phyloP scores from a whole-genome alignment of 2,113 vertebrate genomes.

The Podarcis muralis region DNA sequence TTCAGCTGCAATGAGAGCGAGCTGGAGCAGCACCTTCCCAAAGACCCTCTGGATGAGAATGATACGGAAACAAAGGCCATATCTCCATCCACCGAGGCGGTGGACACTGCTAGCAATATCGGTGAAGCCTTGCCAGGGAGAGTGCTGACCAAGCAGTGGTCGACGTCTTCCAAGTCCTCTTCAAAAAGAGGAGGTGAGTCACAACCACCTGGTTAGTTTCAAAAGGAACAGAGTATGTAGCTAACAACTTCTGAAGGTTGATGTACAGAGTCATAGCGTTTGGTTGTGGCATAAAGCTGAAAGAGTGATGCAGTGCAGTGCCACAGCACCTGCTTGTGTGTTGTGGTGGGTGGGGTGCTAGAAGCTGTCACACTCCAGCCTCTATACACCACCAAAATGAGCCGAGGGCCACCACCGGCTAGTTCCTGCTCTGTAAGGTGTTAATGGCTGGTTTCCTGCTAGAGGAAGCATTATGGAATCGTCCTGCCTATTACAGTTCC shows the following conservation, averaged over 20 bases:
- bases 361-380: not conserved
- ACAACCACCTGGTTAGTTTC: not conserved
- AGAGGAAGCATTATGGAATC: not conserved
- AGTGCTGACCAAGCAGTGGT: constrained; percentile 96
- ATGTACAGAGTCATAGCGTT: too few species aligned
- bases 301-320: not conserved
- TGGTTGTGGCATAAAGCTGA: not conserved
- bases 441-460: not conserved
- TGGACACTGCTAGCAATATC: constrained; percentile 67
- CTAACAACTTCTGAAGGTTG: not conserved
- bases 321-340: too few species aligned
- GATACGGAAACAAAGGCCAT: constrained; percentile 64
- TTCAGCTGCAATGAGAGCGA: constrained; percentile 81
- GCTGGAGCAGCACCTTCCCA: constrained; percentile 68
- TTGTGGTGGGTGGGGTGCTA: too few species aligned
- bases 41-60: constrained; percentile 63
- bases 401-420: not conserved
- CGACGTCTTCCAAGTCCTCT: constrained; percentile 95
- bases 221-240: not conserved
- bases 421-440: not conserved
- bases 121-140: constrained; percentile 81
- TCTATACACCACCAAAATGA: not conserved
- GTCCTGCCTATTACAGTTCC: not conserved
- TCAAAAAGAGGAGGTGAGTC: constrained; percentile 95
- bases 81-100: constrained; percentile 70